Evolutionary conservation across 92 coral and sea anemone genomes (phyloP).

Genomic region (Phenganax subtilis): DNA sequence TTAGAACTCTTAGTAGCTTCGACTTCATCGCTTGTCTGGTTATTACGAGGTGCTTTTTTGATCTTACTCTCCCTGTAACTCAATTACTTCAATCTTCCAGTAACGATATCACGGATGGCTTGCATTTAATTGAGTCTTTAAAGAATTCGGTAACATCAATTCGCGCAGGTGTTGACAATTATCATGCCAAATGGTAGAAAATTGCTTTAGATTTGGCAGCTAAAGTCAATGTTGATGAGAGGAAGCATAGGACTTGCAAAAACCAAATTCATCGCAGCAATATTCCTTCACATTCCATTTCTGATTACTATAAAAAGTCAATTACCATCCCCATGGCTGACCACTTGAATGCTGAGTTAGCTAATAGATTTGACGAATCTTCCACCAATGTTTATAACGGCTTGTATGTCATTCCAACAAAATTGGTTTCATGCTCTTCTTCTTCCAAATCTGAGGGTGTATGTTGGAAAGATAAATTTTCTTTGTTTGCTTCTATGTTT

Average conservation of each 20-base stretch:
- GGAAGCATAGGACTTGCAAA: no score
- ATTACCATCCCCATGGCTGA: no score
- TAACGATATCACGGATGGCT: constrained; percentile 17
- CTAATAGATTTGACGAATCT: neutral
- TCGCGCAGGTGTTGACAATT: neutral
- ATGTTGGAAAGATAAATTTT: neutral
- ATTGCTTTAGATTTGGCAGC: no score
- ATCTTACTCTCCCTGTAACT: neutral
- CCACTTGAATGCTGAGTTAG: neutral
- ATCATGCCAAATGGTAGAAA: no score
- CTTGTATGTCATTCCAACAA: neutral
- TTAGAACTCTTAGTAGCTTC: no score
- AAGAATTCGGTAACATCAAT: constrained; percentile 1
- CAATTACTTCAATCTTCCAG: constrained; percentile 16
- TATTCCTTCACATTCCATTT: no score
- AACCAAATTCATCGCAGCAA: no score
- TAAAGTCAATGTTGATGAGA: no score
- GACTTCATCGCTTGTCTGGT: no score
- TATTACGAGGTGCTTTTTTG: neutral
- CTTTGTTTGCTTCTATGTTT: neutral
- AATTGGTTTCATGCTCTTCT: neutral
- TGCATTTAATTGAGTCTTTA: constrained; percentile 28
- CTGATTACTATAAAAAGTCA: no score
- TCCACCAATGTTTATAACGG: neutral
- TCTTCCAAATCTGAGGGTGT: neutral